Percentiles rank a stretch among this genome's conserved stretches.
These are phyloP conservation scores for Arctia plantaginis DNA, from an alignment of 2,888 invertebrate species.

Conservation along the genomic window DNA sequence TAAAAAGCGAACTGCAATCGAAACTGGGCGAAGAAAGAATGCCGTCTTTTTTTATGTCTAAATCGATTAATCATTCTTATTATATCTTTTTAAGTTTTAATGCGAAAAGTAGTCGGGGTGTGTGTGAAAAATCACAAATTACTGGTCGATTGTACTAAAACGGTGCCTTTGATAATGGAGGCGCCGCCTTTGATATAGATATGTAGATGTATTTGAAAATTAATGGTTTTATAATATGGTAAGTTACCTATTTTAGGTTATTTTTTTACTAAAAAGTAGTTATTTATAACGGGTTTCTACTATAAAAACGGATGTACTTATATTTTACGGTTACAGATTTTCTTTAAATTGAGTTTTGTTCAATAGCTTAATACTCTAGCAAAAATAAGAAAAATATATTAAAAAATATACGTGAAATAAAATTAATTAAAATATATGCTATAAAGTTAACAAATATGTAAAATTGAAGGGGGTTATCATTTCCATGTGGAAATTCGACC, in stretches of 20 bases:
- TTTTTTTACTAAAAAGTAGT: not conserved
- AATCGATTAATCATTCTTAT: constrained; percentile 37
- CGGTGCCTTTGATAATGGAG: constrained; percentile 48
- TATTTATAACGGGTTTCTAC: not conserved
- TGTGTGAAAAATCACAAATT: constrained; percentile 85
- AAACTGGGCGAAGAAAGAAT: not conserved
- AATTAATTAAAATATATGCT: no score
- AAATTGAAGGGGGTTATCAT: no score
- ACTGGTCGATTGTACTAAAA: constrained; percentile 62
- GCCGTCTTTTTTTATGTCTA: constrained; percentile 8
- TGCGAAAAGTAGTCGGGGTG: constrained; percentile 58
- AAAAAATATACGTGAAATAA: no score
- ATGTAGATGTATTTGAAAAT: constrained; percentile 32
- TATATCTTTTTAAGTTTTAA: constrained; percentile 40
- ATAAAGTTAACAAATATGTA: no score
- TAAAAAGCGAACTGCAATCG: not conserved
- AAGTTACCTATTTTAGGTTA: constrained; percentile 1
- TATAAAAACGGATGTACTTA: not conserved
- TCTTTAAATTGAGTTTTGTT: no score
- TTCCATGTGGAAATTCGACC: no score
- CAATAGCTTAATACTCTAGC: no score
- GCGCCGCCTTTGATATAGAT: constrained; percentile 62
- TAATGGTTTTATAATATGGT: constrained; percentile 15
- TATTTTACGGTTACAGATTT: not conserved
- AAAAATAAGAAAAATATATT: no score